Conservation (phyloP, 1,140 invertebrate genomes). For the Saccostrea glomerata region DNA sequence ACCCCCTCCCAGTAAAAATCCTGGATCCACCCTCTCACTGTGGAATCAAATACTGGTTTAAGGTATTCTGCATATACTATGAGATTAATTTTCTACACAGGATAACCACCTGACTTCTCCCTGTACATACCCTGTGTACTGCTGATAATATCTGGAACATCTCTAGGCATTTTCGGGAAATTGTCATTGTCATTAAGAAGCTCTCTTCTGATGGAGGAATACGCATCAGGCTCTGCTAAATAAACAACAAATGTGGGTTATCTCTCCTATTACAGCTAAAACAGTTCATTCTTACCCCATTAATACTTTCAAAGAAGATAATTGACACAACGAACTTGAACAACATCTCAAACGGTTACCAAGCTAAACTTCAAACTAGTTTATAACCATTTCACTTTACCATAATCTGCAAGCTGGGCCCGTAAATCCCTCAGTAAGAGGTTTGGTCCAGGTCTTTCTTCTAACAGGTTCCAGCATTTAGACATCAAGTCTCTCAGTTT, state of each 20-base stretch:
- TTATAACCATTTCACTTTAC: not conserved
- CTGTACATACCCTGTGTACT: conserved; percentile 7
- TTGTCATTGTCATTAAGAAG: not conserved
- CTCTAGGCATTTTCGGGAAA: not conserved
- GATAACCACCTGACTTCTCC: not conserved
- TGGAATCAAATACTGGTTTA: too few species aligned
- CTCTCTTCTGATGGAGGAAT: conserved; percentile 3
- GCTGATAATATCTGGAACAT: not conserved
- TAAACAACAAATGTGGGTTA: not conserved
- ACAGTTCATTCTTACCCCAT: too few species aligned
- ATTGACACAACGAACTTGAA: not conserved
- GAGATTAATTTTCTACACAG: not conserved
- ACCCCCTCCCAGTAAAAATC: too few species aligned
- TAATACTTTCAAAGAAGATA: not conserved
- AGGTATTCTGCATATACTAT: too few species aligned
- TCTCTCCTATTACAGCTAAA: not conserved
- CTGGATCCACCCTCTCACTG: too few species aligned
- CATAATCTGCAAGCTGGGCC: conserved; percentile 21
- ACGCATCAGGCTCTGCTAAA: not conserved
- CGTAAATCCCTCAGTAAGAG: conserved; percentile 34
- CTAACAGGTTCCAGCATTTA: not conserved
- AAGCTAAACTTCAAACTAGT: not conserved
- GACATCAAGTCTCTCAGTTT: conserved; percentile 4
- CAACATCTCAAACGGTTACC: not conserved
- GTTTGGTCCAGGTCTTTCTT: conserved; percentile 33